Conservation (phyloP, 2,888 invertebrate genomes). For the Nasonia oneida region DNA sequence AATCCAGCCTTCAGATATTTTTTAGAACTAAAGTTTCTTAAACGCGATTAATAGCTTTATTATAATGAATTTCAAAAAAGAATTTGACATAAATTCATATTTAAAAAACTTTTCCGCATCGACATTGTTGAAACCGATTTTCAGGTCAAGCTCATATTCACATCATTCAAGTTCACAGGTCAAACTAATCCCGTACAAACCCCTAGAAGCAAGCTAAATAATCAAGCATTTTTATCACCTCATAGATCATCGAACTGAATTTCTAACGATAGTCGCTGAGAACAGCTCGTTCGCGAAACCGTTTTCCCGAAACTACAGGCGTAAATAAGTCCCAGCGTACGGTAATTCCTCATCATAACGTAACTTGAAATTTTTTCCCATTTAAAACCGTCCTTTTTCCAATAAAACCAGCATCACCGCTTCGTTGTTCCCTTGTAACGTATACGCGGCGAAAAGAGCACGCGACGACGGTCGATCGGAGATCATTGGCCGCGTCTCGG, state of each 20-base stretch:
- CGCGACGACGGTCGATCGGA: background rate
- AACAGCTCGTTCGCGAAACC: background rate
- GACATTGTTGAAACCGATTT: background rate
- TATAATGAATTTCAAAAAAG: background rate
- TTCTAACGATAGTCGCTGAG: background rate
- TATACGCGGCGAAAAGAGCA: background rate
- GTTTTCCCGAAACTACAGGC: slow-evolving; percentile 12
- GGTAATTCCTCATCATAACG: slow-evolving; percentile 18
- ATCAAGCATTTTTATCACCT: slow-evolving; percentile 19
- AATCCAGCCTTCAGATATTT: too few relatives aligned
- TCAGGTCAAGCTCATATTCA: background rate
- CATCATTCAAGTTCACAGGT: background rate
- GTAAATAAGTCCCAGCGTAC: slow-evolving; percentile 17
- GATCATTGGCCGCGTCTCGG: slow-evolving; percentile 42
- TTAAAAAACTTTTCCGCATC: background rate
- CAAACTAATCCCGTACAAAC: background rate
- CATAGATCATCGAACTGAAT: background rate
- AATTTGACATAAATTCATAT: background rate
- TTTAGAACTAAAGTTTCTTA: too few relatives aligned
- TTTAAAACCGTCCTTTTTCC: background rate
- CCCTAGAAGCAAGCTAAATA: background rate
- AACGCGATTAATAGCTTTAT: background rate
- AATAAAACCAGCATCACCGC: background rate
- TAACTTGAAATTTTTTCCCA: slow-evolving; percentile 21
- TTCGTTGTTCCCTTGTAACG: background rate